These are phyloP conservation scores for Drosophila gunungcola DNA, from an alignment of 1,140 invertebrate genomes.

Conservation along the genomic window DNA sequence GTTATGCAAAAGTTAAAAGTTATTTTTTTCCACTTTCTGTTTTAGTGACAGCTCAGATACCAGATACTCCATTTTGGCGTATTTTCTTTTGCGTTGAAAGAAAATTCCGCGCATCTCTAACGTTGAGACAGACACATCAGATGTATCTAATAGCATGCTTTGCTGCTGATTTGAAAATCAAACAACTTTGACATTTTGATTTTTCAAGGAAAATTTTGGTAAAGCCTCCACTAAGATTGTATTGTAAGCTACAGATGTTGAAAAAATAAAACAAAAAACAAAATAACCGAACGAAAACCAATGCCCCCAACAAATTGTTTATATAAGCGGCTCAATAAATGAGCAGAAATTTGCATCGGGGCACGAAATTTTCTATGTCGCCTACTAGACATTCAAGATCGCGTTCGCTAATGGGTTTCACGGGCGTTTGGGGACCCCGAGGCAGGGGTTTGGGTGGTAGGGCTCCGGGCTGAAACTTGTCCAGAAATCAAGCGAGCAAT, in stretches of 20 bases:
- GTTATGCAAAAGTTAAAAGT: no score
- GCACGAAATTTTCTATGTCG: slow-evolving; percentile 45
- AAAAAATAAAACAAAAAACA: neutral
- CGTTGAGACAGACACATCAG: slow-evolving; percentile 16
- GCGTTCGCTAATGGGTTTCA: slow-evolving; percentile 26
- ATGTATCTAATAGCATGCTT: slow-evolving; percentile 47
- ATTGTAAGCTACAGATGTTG: slow-evolving; percentile 3
- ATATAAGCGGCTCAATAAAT: slow-evolving; percentile 11
- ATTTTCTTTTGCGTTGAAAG: no score
- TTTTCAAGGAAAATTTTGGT: slow-evolving; percentile 39
- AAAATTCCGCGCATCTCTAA: neutral
- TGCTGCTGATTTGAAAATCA: slow-evolving; percentile 71
- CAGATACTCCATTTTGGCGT: no score
- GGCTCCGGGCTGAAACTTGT: slow-evolving; percentile 47
- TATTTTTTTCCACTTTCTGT: no score
- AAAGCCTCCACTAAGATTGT: slow-evolving; percentile 7
- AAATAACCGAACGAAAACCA: neutral
- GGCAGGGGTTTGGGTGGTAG: slow-evolving; percentile 17
- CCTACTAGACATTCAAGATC: slow-evolving; percentile 59
- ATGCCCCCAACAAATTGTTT: slow-evolving; percentile 1
- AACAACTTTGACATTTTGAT: slow-evolving; percentile 74
- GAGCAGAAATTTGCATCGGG: slow-evolving; percentile 55
- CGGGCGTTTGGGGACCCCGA: neutral
- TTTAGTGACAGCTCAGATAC: no score
- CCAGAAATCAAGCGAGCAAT: slow-evolving; percentile 45